Evolutionary conservation across 2,888 invertebrate species (phyloP), one percentile per base, ranked within the genome.

Genomic region (Scrobipalpa atriplicella): DNA sequence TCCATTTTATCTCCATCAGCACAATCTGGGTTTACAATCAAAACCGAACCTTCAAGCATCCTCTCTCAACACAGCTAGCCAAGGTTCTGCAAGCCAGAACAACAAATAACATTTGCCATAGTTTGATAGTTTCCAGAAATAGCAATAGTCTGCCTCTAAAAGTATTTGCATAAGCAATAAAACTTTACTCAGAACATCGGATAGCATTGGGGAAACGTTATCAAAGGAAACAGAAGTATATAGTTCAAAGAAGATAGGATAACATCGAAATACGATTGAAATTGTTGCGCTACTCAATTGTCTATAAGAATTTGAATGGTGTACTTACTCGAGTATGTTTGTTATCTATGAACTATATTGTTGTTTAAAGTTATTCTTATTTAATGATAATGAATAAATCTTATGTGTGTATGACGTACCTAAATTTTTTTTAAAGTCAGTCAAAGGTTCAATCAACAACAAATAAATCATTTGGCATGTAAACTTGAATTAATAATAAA

Each of bases 121-220:
- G 64, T 67, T 65, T 62, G 67, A 64, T 56, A 65, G 67, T 67
- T 64, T 43, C 29, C 21, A 47, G 29, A 43, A 54, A 65, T 38
- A 62, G 54, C 64, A 58, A 36, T 76, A 73, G 77, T 72, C 71
- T 71, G 69, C 73, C 75, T 73, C 78, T 76, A 75, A 74, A 69
- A 74, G 63, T 77, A 84, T 85, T 85, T 82, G 78, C 85, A 83
- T 85, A 83, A 76, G 80, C 82, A 83, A 83, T 84, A 84, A 83
- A 84, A 84, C 81, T 84, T 84, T 62, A 58, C 56, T 65, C 13
- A 43, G 62, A 54, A 63, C 63, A 36, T 51, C 58, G 58, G 29
- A 65, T 43, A 43, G 29, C 56, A 56, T 54, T 64, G 39, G 39
- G 54, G 41, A 13, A 64, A 65, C 36, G 56, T 43, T 58, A 58